These are phyloP conservation scores for Ommatoiulus sabulosus DNA, from an alignment of 2,888 invertebrate genomes.

Conservation along the genomic window DNA sequence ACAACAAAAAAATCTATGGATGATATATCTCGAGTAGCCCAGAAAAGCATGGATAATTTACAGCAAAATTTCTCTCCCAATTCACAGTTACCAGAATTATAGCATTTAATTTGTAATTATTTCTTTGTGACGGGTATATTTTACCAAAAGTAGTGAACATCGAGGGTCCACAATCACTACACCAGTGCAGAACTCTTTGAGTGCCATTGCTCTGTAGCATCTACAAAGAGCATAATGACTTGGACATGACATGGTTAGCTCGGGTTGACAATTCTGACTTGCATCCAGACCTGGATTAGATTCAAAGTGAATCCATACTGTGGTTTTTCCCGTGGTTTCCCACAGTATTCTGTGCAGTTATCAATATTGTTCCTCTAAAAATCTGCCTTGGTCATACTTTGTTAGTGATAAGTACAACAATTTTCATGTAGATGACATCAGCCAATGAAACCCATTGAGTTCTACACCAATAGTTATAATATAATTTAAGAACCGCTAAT, in stretches of 20 bases:
- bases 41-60: slow-evolving; percentile 50
- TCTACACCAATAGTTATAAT: background rate
- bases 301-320: background rate
- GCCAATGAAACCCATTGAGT: background rate
- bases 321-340: background rate
- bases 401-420: background rate
- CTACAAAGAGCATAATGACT: background rate
- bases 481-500: too few species aligned
- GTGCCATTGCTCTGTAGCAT: background rate
- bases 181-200: background rate
- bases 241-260: background rate
- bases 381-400: background rate
- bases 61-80: slow-evolving; percentile 10
- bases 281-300: background rate
- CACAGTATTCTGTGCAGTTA: background rate
- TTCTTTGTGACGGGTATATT: background rate
- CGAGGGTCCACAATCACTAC: background rate
- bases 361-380: background rate
- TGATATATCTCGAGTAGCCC: slow-evolving; percentile 65
- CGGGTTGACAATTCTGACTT: background rate
- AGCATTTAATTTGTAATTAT: background rate
- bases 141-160: background rate
- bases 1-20: slow-evolving; percentile 77
- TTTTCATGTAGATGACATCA: background rate
- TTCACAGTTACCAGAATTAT: slow-evolving; percentile 53